A percentile compares a stretch with the other conserved stretches of the same genome.
Evolutionary conservation across 2,113 vertebrate species (phyloP).

Genomic region (Microcebus lehilahytsara): DNA sequence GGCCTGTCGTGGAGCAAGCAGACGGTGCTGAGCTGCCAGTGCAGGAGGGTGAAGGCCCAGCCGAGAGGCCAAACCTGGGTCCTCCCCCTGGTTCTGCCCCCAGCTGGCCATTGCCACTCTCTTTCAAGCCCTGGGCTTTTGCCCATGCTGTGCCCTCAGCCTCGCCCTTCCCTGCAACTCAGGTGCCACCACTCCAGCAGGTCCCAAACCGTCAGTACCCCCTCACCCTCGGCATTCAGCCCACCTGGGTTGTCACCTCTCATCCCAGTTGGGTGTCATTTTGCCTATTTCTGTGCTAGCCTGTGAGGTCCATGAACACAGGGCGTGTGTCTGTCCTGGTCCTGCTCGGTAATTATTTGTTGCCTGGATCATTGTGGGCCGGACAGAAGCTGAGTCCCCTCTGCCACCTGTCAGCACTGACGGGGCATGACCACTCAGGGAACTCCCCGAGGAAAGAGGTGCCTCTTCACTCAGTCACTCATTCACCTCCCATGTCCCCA

Average conservation of each 20-base stretch:
- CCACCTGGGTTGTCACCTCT: accelerated
- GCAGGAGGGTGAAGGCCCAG: background rate
- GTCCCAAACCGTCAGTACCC: accelerated
- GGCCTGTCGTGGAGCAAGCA: conserved; percentile 46
- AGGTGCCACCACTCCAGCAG: too few species aligned
- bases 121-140: background rate
- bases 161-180: background rate
- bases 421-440: background rate
- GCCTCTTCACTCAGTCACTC: background rate
- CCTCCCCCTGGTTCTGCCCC: background rate
- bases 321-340: background rate
- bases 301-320: background rate
- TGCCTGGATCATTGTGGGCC: background rate
- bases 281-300: background rate
- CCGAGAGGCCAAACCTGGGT: background rate
- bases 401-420: background rate
- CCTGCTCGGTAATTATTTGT: background rate
- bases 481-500: background rate
- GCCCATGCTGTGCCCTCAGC: background rate
- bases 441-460: background rate
- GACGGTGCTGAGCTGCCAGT: background rate
- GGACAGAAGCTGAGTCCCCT: background rate
- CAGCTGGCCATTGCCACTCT: background rate
- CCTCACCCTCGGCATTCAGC: too few species aligned
- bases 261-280: accelerated